Conservation (phyloP, 2,888 invertebrate species). For the Ophonus ardosiacus region DNA sequence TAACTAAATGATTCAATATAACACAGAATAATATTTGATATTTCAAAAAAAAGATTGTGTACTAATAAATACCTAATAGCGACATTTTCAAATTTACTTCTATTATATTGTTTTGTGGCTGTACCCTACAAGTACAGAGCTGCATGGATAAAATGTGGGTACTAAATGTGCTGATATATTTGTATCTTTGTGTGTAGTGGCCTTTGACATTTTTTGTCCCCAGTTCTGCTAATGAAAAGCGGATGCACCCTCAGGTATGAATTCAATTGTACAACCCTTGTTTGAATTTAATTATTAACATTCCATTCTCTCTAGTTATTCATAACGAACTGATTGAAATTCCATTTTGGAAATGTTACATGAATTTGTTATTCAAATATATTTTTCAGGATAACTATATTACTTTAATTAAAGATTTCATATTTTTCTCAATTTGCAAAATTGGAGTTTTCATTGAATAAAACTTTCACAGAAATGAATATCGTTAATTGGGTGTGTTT, state of each 20-base stretch:
- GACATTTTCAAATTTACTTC: too few relatives aligned
- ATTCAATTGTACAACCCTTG: constrained; percentile 57
- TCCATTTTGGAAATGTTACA: constrained; percentile 56
- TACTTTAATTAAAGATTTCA: constrained; percentile 53
- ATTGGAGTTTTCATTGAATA: neutral
- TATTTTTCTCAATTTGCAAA: neutral
- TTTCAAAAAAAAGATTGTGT: too few relatives aligned
- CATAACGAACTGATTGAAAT: constrained; percentile 62
- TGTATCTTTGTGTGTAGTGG: constrained; percentile 5
- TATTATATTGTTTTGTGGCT: too few relatives aligned
- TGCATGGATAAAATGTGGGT: too few relatives aligned
- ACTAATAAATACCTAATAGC: too few relatives aligned
- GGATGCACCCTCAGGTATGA: constrained; percentile 50
- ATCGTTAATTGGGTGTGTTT: neutral
- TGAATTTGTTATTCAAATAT: constrained; percentile 59
- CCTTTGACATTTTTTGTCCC: constrained; percentile 51
- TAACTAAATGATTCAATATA: neutral
- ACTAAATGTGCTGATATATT: neutral
- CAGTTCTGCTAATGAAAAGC: constrained; percentile 46
- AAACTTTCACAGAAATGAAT: neutral
- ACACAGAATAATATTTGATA: too few relatives aligned
- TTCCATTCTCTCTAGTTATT: constrained; percentile 57
- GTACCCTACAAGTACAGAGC: too few relatives aligned
- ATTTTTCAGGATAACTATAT: constrained; percentile 36
- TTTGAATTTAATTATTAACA: constrained; percentile 62